A percentile compares a stretch with the other conserved stretches of the same genome.
phyloP scores from a whole-genome alignment of 2,888 invertebrate genomes.

The Tupiocoris notatus region DNA sequence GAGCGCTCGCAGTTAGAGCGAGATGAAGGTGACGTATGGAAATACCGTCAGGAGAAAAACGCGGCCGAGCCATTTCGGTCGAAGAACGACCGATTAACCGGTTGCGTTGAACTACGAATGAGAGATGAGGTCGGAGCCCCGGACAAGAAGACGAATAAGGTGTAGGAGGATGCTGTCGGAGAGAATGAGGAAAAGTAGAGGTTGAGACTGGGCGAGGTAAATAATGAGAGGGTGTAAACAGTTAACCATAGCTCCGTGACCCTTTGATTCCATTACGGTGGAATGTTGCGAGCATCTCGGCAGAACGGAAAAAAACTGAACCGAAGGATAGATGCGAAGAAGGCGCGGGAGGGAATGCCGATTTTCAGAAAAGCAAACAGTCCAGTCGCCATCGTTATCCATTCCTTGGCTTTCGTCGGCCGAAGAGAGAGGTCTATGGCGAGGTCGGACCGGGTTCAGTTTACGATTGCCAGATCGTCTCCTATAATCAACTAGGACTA shows the following conservation, averaged over 20 bases:
- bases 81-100: conserved; percentile 9
- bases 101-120: conserved; percentile 2
- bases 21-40: not conserved
- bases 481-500: conserved; percentile 37
- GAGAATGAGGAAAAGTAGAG: conserved; percentile 7
- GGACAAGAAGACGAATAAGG: not conserved
- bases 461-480: conserved; percentile 41
- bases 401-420: not conserved
- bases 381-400: conserved; percentile 35
- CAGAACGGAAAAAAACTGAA: conserved; percentile 15
- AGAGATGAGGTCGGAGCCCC: conserved; percentile 19
- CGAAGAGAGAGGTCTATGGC: not conserved
- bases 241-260: conserved; percentile 42
- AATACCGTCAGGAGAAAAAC: not conserved
- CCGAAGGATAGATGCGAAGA: not conserved
- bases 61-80: not conserved
- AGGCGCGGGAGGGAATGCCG: not conserved
- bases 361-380: conserved; percentile 36
- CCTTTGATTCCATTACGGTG: conserved; percentile 40
- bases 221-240: conserved; percentile 43
- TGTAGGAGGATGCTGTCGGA: not conserved
- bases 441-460: conserved; percentile 11
- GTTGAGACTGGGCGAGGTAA: not conserved
- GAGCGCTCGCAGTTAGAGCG: not conserved
- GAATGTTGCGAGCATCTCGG: conserved; percentile 35